A percentile compares a stretch with the other conserved stretches of the same genome.
Conservation (phyloP, 2,888 invertebrate genomes). For the Cordylochernes scorpioides region DNA sequence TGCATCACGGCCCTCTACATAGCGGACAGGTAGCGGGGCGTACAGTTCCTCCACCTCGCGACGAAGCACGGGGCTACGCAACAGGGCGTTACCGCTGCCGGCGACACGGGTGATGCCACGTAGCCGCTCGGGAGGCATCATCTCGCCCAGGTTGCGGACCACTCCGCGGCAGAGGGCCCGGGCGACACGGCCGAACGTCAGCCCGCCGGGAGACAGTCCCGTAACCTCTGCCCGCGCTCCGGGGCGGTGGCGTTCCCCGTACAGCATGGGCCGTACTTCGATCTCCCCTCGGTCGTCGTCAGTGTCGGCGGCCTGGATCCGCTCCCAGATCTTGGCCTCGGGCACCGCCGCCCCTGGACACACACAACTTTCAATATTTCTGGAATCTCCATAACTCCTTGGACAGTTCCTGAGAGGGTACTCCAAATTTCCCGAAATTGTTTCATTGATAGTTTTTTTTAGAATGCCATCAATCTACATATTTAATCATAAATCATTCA, state of each 20-base stretch:
- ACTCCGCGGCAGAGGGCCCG: constrained; percentile 45
- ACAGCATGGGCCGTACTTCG: constrained; percentile 37
- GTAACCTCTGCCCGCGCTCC: constrained; percentile 36
- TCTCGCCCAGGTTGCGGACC: constrained; percentile 42
- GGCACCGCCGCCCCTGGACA: constrained; percentile 21
- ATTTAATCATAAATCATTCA: too few species aligned
- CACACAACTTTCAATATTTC: too few species aligned
- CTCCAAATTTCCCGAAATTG: too few species aligned
- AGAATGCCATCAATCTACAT: too few species aligned
- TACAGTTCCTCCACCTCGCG: constrained; percentile 35
- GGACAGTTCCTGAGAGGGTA: too few species aligned
- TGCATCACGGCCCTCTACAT: constrained; percentile 20
- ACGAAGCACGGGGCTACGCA: constrained; percentile 42
- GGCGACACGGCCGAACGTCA: constrained; percentile 30
- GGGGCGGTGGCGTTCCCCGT: constrained; percentile 48
- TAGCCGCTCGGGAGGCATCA: constrained; percentile 48
- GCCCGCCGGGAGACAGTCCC: constrained; percentile 42
- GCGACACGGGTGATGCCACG: constrained; percentile 41
- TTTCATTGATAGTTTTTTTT: too few species aligned
- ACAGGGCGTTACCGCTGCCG: constrained; percentile 51
- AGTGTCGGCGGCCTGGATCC: constrained; percentile 32
- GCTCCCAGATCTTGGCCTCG: constrained; percentile 44
- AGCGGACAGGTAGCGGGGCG: constrained; percentile 37
- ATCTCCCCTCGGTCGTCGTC: constrained; percentile 20
- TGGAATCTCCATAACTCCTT: too few species aligned